Percentiles rank a stretch among this genome's conserved stretches.
Conservation (phyloP, 2,888 invertebrate species). For the Byasa hedistus region DNA sequence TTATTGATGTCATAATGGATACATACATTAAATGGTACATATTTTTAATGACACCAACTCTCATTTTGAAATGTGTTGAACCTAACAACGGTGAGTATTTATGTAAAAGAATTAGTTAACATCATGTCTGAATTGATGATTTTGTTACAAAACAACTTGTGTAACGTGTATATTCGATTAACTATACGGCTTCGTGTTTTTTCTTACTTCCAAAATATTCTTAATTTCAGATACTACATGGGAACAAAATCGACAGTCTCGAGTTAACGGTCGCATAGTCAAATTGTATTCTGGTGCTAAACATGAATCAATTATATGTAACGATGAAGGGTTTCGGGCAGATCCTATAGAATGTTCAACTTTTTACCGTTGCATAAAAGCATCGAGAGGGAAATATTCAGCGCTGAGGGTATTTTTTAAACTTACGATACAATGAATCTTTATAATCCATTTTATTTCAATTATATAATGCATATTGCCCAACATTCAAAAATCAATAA, state of each 20-base stretch:
- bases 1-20: conserved; percentile 8
- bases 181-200: background rate
- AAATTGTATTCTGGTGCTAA: conserved; percentile 62
- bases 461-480: background rate
- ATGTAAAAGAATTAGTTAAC: background rate
- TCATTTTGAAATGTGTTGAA: conserved; percentile 11
- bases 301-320: conserved; percentile 77
- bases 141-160: background rate
- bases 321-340: conserved; percentile 84
- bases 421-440: background rate
- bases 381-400: conserved; percentile 76
- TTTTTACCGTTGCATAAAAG: conserved; percentile 87
- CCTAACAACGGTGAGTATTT: conserved; percentile 17
- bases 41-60: conserved; percentile 3
- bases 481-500: background rate
- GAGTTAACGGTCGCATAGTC: conserved; percentile 54
- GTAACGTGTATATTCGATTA: background rate
- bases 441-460: too few species aligned
- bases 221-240: conserved; percentile 3
- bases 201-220: background rate
- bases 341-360: conserved; percentile 86
- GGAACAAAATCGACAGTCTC: conserved; percentile 33
- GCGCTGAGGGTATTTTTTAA: conserved; percentile 70
- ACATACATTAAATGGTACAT: conserved; percentile 11
- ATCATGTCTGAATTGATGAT: background rate